Evolutionary conservation across 2,797 vertebrate genomes (phyloP).

Genomic region (Buphagus erythrorhynchus): DNA sequence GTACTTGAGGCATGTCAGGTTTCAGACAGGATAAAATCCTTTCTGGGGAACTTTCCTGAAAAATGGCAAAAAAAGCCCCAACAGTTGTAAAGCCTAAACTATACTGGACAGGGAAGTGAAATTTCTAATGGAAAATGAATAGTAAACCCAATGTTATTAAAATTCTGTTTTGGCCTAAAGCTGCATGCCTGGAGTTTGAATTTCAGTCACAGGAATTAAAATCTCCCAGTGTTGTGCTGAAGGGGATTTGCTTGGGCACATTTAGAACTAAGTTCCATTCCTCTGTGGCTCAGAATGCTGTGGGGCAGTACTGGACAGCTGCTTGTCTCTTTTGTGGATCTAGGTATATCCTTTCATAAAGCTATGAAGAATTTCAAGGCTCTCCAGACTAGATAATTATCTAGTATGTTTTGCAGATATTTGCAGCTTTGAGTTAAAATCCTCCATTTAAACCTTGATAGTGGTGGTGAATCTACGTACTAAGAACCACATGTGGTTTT

Average conservation of each 20-base stretch:
- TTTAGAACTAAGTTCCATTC: neutral
- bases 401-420: neutral
- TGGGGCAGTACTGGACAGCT: neutral
- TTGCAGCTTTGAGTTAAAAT: neutral
- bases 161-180: neutral
- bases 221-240: neutral
- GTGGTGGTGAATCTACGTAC: neutral
- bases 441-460: neutral
- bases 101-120: rapidly evolving
- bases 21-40: neutral
- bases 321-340: neutral
- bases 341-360: neutral
- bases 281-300: neutral
- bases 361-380: neutral
- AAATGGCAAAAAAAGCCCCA: neutral
- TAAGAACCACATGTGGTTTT: rapidly evolving
- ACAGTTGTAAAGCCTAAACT: neutral
- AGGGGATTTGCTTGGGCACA: neutral
- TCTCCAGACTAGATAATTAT: neutral
- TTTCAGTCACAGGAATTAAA: neutral
- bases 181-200: neutral
- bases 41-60: neutral
- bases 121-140: neutral
- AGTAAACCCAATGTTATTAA: neutral
- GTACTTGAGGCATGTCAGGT: neutral